These are phyloP conservation scores for Ceyx cyanopectus DNA, from an alignment of 2,113 vertebrate genomes.

Conservation along the genomic window DNA sequence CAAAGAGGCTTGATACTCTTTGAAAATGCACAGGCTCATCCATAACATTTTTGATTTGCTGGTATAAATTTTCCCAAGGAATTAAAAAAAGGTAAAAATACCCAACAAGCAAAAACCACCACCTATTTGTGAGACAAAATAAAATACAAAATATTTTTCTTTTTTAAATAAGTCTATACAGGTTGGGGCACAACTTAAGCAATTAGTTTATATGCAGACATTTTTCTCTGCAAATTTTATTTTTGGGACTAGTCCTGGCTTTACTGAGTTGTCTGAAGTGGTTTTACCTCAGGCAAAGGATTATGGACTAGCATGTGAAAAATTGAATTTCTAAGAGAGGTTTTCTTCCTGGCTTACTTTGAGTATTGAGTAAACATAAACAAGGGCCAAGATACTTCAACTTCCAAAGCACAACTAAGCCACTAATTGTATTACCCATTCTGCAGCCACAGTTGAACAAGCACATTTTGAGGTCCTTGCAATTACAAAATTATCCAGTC, in stretches of 20 bases:
- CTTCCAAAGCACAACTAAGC: background rate
- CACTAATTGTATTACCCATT: background rate
- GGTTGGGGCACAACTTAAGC: background rate
- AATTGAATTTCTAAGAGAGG: background rate
- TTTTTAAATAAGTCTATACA: background rate
- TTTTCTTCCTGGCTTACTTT: constrained; percentile 9
- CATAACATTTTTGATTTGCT: background rate
- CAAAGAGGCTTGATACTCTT: background rate
- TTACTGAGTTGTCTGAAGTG: constrained; percentile 12
- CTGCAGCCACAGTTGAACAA: background rate
- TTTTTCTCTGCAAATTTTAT: background rate
- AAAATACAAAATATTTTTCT: background rate
- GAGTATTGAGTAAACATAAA: constrained; percentile 12
- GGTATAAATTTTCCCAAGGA: background rate
- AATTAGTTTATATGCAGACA: background rate
- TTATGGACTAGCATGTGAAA: background rate
- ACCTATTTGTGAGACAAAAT: background rate
- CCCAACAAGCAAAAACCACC: background rate
- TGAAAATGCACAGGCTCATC: background rate
- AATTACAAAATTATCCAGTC: background rate
- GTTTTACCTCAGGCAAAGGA: constrained; percentile 22
- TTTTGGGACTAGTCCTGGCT: background rate
- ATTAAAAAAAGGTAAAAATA: background rate
- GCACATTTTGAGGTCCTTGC: background rate
- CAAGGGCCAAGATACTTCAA: background rate